Conservation (phyloP, 2,113 vertebrate genomes). For the Sorex araneus region DNA sequence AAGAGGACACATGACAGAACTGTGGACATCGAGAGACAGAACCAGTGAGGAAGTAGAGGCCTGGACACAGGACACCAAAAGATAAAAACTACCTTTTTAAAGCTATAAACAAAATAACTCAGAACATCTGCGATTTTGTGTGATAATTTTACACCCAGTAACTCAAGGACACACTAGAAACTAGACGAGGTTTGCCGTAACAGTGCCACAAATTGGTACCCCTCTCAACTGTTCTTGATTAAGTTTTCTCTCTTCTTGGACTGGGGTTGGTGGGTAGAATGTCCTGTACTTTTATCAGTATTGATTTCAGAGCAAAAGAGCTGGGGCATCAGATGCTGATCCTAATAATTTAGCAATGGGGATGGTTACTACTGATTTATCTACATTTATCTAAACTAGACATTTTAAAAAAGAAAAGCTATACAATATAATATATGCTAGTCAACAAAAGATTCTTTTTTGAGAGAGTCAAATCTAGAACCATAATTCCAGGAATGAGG, state of each 20-base stretch:
- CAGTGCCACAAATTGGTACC: too few relatives aligned
- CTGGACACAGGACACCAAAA: too few relatives aligned
- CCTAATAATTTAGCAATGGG: background rate
- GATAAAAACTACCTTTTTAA: too few relatives aligned
- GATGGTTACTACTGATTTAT: background rate
- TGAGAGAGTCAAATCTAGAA: background rate
- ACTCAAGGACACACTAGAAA: too few relatives aligned
- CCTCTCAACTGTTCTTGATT: background rate
- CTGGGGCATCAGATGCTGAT: background rate
- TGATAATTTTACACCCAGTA: too few relatives aligned
- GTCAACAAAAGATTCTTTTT: background rate
- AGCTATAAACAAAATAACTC: too few relatives aligned
- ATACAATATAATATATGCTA: background rate
- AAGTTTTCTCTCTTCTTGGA: background rate
- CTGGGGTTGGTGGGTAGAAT: too few relatives aligned
- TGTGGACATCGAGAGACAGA: too few relatives aligned
- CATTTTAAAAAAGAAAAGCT: background rate
- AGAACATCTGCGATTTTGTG: too few relatives aligned
- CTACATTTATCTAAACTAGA: background rate
- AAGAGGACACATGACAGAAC: too few relatives aligned
- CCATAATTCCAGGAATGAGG: background rate
- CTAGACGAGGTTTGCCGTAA: too few relatives aligned
- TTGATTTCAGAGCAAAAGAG: background rate
- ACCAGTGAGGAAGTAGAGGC: too few relatives aligned
- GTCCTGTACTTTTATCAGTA: background rate